Base-by-base conservation (phyloP, 2,113 vertebrate species). In the Zingel zingel region DNA sequence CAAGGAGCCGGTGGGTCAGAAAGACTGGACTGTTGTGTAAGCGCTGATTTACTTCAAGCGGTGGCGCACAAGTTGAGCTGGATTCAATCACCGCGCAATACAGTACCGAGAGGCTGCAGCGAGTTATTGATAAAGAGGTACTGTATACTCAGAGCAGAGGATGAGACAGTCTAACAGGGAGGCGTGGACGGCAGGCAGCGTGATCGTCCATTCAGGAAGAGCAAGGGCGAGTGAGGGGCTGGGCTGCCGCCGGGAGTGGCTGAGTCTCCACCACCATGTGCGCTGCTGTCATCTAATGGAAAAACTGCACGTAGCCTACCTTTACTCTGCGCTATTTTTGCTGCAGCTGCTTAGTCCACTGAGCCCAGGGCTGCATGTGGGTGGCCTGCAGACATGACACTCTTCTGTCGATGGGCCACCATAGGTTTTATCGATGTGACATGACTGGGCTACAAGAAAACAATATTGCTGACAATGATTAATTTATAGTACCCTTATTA, bases 171-270 rank as follows among this genome's bases (percentile, higher is more conserved):
- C 27, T 27, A 86, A 74, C 71, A 68, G 71, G 85, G 88, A 81
- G 93, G 92, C 87, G 92, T 89, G 93, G 36, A 83, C 67, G 53
- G 51, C 11, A 75, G 67, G 63, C 12, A 62, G 74, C 51, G 68
- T 67, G 79, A n/a, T 53, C 54, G 68, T 81, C 79, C 77, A 84
- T 68, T 74, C 84, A 85, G 81, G 76, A 80, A 77, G 85, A 75
- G 63, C 23, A 18, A 21, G 61, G 59, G 47, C 7, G 8, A 7
- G 13, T 2, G 3, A 12, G 25, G 70, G 77, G 74, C 79, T 15
- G 64, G 83, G 61, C 50, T 21, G 64, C 12, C 23, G 33, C 23
- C 0, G 68, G 81, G 85, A 87, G 63, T 86, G 88, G 89, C 84
- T 83, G 77, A 82, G 50, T 10, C 71, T 50, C 19, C 43, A 3